Base-by-base conservation (phyloP, 1,140 invertebrate genomes). In the Megathymus violae region DNA sequence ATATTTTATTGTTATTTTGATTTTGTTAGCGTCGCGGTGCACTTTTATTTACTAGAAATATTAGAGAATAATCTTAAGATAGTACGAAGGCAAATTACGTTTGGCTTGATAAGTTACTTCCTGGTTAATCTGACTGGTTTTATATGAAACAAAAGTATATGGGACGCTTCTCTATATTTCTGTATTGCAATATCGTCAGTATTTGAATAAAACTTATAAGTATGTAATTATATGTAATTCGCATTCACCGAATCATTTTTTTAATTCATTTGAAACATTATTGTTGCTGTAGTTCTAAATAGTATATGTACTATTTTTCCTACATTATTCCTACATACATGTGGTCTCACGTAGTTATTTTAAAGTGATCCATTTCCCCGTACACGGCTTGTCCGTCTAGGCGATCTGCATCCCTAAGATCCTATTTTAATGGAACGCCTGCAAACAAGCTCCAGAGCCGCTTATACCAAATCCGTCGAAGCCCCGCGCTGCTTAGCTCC, bases 361-460 rank as follows among this genome's bases (percentile, higher is more conserved):
- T 59, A 59, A 59, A 46, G 43, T 68, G 61, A 69, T 71, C 68
- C 66, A 75, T 74, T 64, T 67, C 44, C 65, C 52, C 59, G 56
- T 74, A 62, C 36, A 62, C 38, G 40, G 51, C 58, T 67, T 54
- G 43, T 47, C 64, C 73, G 80, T 88, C 83, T 84, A 76, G 64
- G 74, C 78, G 82, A 89, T 90, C 86, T 90, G 85, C 88, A 88
- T 90, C 80, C 75, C 65, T 69, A 66, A 88, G 88, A 90, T 90
- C 88, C 88, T 79, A 90, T 90, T 90, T 90, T 90, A 90, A 90
- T 90, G 88, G 86, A 90, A 79, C 85, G 82, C 82, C 79, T 79
- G 88, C 86, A 90, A 89, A 89, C 85, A 90, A 83, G 86, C 86
- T 82, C 73, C 73, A 52, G 80, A 90, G 85, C 79, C 78, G 85